A percentile compares a stretch with the other conserved stretches of the same genome.
Conservation (phyloP, 2,888 invertebrate genomes). For the Deilephila porcellus region DNA sequence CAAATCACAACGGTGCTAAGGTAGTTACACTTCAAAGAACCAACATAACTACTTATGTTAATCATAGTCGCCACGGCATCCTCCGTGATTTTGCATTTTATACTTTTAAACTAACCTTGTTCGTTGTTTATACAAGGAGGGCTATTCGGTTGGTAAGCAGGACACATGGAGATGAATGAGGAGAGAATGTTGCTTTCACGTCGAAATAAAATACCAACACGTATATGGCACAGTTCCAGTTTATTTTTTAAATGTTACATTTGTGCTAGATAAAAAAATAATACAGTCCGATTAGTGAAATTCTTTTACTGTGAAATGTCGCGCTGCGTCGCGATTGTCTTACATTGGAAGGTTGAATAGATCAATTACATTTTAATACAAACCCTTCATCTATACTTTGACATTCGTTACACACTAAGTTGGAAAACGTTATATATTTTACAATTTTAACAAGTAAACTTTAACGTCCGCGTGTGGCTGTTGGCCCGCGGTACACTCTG, state of each 20-base stretch:
- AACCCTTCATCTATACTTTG: slow-evolving; percentile 40
- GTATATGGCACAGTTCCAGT: slow-evolving; percentile 83
- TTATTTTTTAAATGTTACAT: slow-evolving; percentile 81
- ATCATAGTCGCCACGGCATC: too few relatives aligned
- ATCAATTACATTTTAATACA: slow-evolving; percentile 31
- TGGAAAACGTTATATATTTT: slow-evolving; percentile 26
- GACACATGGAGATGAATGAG: too few relatives aligned
- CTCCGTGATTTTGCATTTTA: too few relatives aligned
- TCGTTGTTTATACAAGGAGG: too few relatives aligned
- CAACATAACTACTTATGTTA: too few relatives aligned
- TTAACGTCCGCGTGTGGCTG: slow-evolving; percentile 53
- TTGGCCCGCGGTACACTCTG: slow-evolving; percentile 58
- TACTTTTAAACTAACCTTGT: too few relatives aligned
- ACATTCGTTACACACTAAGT: slow-evolving; percentile 38
- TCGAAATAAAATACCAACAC: slow-evolving; percentile 45
- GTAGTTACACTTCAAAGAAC: too few relatives aligned
- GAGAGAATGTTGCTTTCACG: not conserved
- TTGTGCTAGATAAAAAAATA: slow-evolving; percentile 83
- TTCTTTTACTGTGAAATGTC: slow-evolving; percentile 56
- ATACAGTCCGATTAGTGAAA: slow-evolving; percentile 82
- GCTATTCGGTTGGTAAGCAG: too few relatives aligned
- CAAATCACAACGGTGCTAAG: too few relatives aligned
- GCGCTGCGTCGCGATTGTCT: slow-evolving; percentile 36
- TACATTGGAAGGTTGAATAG: slow-evolving; percentile 9
- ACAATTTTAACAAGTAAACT: slow-evolving; percentile 72